These are phyloP conservation scores for Campylomormyrus tamandua DNA, from an alignment of 2,113 vertebrate species.

Conservation along the genomic window DNA sequence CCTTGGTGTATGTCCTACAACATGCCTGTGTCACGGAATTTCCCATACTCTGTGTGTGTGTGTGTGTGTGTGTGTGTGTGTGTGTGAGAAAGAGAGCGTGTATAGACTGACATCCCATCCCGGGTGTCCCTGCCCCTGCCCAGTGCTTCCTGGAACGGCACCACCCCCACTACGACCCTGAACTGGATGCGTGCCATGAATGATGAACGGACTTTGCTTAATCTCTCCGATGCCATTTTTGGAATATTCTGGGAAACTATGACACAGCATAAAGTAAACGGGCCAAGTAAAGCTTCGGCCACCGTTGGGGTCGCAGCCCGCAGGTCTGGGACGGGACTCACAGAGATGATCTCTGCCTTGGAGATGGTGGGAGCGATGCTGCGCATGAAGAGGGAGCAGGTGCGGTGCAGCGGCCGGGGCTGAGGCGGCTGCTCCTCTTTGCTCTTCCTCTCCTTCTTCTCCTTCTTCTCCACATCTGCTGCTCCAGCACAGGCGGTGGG, in stretches of 20 bases:
- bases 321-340: slow-evolving; percentile 50
- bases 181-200: too few species aligned
- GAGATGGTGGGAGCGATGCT: slow-evolving; percentile 83
- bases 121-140: not conserved
- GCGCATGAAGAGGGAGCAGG: slow-evolving; percentile 84
- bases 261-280: too few species aligned
- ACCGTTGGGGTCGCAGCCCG: not conserved
- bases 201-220: too few species aligned
- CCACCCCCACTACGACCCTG: too few species aligned
- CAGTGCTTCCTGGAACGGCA: not conserved
- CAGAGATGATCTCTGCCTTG: slow-evolving; percentile 79
- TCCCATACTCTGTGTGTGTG: not conserved
- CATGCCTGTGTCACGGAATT: not conserved
- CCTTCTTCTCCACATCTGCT: slow-evolving; percentile 44
- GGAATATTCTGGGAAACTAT: too few species aligned
- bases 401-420: slow-evolving; percentile 79
- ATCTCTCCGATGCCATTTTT: too few species aligned
- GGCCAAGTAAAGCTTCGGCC: too few species aligned
- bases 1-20: not conserved
- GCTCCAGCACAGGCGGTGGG: not conserved
- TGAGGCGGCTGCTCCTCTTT: slow-evolving; percentile 68
- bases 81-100: not conserved
- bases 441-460: slow-evolving; percentile 56
- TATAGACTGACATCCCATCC: not conserved
- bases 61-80: too few species aligned